Percentiles rank a stretch among this genome's conserved stretches.
These are phyloP conservation scores for Lasioglossum leucozonium DNA, from an alignment of 2,888 invertebrate genomes.

Conservation along the genomic window DNA sequence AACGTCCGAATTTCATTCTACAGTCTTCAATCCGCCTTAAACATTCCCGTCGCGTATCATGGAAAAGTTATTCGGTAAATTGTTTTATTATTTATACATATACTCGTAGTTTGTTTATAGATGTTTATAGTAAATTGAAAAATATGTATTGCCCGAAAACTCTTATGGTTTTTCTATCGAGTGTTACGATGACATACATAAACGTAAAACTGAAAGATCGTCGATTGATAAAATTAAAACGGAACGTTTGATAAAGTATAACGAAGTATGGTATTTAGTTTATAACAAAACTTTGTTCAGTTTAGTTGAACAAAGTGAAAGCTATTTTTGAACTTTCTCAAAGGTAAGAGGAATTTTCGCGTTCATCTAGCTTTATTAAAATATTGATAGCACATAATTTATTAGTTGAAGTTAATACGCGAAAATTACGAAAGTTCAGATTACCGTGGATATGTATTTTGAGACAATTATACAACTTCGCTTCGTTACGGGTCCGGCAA, in stretches of 20 bases:
- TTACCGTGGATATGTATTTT: background rate
- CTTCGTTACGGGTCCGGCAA: background rate
- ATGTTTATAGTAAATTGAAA: no score
- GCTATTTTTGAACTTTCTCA: background rate
- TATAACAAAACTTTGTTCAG: no score
- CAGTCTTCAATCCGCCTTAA: background rate
- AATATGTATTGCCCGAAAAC: background rate
- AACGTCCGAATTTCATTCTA: constrained; percentile 16
- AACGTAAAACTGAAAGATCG: background rate
- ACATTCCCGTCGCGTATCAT: background rate
- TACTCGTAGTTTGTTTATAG: background rate
- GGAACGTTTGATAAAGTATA: background rate
- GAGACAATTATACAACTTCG: background rate
- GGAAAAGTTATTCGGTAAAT: background rate
- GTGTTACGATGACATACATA: background rate
- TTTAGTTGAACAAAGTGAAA: background rate
- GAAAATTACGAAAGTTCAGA: background rate
- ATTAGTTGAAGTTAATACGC: background rate
- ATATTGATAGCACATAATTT: background rate
- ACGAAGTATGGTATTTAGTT: no score
- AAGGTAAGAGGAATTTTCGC: background rate
- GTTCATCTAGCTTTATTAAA: background rate
- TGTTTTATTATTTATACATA: background rate
- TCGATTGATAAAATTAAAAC: background rate
- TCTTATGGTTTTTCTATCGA: background rate